These are phyloP conservation scores for Hoplias malabaricus DNA, from an alignment of 2,113 vertebrate species.

Conservation along the genomic window DNA sequence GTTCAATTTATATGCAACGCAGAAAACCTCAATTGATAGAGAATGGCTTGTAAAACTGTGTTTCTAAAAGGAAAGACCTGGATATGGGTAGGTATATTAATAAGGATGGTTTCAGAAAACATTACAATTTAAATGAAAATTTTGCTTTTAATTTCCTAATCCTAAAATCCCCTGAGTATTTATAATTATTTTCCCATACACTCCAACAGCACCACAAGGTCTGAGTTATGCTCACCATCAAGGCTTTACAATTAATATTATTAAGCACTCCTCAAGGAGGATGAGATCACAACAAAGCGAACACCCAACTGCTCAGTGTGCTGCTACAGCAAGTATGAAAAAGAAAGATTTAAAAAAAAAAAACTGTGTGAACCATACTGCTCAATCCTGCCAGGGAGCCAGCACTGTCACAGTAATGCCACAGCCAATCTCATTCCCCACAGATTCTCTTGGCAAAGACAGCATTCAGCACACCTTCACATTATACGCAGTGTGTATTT, in stretches of 20 bases:
- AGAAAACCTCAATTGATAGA: neutral
- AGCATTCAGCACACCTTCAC: constrained; percentile 31
- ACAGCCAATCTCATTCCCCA: constrained; percentile 27
- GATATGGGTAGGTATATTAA: too few relatives aligned
- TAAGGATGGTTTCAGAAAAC: too few relatives aligned
- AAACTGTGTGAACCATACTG: constrained; percentile 6
- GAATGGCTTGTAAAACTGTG: neutral
- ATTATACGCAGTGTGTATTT: constrained; percentile 10
- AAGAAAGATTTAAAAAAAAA: neutral
- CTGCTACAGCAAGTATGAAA: neutral
- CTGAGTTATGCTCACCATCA: neutral
- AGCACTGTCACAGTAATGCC: constrained; percentile 15
- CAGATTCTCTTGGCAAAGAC: constrained; percentile 17
- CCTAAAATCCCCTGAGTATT: too few relatives aligned
- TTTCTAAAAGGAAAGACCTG: neutral
- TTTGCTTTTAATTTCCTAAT: too few relatives aligned
- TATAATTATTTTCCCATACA: neutral
- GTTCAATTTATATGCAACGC: neutral
- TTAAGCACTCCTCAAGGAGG: neutral
- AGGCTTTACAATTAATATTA: neutral
- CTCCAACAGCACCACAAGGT: neutral
- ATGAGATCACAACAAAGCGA: neutral
- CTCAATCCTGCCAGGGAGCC: neutral
- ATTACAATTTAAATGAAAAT: too few relatives aligned
- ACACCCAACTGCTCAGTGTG: neutral